Evolutionary conservation across 1,140 invertebrate genomes (phyloP), one percentile per base, ranked within the genome.

Genomic region (Brachionus sp.): DNA sequence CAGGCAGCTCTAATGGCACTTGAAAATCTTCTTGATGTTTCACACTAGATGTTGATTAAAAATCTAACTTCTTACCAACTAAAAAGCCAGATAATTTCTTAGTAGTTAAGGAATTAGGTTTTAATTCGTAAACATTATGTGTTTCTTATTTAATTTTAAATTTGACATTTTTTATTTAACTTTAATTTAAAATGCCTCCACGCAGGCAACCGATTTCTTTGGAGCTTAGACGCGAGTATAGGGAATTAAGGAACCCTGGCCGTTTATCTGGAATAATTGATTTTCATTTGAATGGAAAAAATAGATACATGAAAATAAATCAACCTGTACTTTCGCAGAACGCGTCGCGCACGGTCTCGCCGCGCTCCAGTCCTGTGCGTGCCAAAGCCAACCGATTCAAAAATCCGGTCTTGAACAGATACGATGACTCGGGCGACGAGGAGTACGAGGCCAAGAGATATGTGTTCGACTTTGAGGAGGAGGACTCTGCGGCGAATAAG

Each of bases 301-400:
- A 80, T 66, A 39, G 77, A 57, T 80, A 80, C 77, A 62, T 80
- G 50, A 80, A 80, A 80, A 80, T 80, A 57, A 80, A 80, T 80
- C 77, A 80, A 33, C 77, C 77, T 33, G 44, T 25, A 10, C 10
- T n/a, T 50, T 53, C 46, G 5, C 46, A 46, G 12, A 19, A 23
- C 10, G 35, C 12, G 16, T 62, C 77, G 35, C 39, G 19, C n/a
- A 16, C 25, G 10, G 33, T 39, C 33, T 73, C 68, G 10, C 39
- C 70, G 19, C 39, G 70, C 1, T 75, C 70, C 39, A 75, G 70
- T 46, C 39, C 42, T 16, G 19, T 25, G 16, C 37, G 42, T 12
- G 12, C n/a, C 7, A 75, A 46, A 25, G 12, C 23, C 13, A 80
- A 39, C 7, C 19, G 50, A 16, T 80, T 80, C 39, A 80, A 44